phyloP scores from a whole-genome alignment of 2,113 vertebrate species.

The Pteruthius melanotis region DNA sequence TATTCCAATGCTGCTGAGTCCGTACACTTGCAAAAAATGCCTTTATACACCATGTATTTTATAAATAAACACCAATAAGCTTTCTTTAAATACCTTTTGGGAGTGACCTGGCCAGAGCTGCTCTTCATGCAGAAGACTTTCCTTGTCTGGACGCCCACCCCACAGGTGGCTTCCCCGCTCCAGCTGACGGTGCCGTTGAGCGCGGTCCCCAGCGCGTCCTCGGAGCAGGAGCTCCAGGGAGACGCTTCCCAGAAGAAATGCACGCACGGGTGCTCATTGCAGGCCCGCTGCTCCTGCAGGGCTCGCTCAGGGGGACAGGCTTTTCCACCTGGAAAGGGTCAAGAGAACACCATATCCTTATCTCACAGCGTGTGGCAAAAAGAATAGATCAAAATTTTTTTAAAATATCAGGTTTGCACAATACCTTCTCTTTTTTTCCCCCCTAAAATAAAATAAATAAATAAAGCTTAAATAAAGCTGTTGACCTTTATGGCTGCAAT shows the following conservation, averaged over 20 bases:
- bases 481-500: constrained; percentile 42
- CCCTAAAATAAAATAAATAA: not conserved
- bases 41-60: rapidly evolving
- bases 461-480: constrained; percentile 15
- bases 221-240: constrained; percentile 84
- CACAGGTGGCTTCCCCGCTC: constrained; percentile 76
- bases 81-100: constrained; percentile 82
- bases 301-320: constrained; percentile 80
- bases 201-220: constrained; percentile 61
- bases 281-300: constrained; percentile 86
- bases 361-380: not conserved
- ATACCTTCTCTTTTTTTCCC: rapidly evolving
- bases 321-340: constrained; percentile 76
- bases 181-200: constrained; percentile 71
- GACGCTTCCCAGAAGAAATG: constrained; percentile 87
- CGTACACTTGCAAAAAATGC: not conserved
- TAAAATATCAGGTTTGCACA: not conserved
- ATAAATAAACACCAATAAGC: not conserved
- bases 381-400: not conserved
- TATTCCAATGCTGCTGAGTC: not conserved
- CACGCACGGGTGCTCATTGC: constrained; percentile 84
- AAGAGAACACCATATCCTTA: not conserved
- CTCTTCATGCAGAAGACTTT: constrained; percentile 84
- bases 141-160: constrained; percentile 84
- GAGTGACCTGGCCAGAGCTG: constrained; percentile 79